These are phyloP conservation scores for Hemibagrus guttatus DNA, from an alignment of 2,797 vertebrate species.

Conservation along the genomic window DNA sequence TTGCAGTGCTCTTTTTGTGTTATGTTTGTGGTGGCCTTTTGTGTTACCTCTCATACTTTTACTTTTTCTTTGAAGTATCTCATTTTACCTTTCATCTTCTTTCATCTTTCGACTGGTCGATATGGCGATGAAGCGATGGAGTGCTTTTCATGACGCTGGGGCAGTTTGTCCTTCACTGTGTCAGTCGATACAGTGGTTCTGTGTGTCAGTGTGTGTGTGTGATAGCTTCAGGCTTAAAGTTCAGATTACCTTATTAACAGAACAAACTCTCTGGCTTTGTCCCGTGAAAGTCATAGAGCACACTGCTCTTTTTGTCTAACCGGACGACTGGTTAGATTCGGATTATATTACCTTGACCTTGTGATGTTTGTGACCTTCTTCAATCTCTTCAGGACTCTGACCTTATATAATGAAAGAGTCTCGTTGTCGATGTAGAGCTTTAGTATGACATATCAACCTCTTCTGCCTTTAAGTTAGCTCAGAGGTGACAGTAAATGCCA, in stretches of 20 bases:
- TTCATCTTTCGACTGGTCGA: conserved; percentile 1
- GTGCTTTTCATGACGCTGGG: not conserved
- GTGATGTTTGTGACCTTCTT: conserved; percentile 12
- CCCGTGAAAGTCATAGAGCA: conserved; percentile 18
- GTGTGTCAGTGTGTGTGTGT: conserved; percentile 2
- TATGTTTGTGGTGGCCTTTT: not conserved
- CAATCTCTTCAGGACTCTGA: not conserved
- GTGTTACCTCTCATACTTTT: not conserved
- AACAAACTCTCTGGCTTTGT: conserved; percentile 15
- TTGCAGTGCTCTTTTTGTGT: not conserved
- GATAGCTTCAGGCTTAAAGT: conserved; percentile 21
- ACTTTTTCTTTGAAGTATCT: not conserved
- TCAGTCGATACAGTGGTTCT: conserved; percentile 23
- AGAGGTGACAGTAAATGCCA: conserved; percentile 2
- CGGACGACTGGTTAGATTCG: not conserved
- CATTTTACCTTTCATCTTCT: conserved; percentile 14
- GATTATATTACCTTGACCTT: conserved; percentile 4
- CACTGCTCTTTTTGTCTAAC: conserved; percentile 36
- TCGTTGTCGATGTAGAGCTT: conserved; percentile 16
- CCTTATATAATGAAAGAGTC: conserved; percentile 31
- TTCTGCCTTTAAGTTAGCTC: not conserved
- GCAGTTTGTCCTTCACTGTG: conserved; percentile 21
- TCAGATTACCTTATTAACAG: conserved; percentile 34
- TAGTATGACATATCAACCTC: conserved; percentile 26
- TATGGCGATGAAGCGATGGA: not conserved